phyloP scores from a whole-genome alignment of 2,113 vertebrate genomes.

The Tapirus terrestris region DNA sequence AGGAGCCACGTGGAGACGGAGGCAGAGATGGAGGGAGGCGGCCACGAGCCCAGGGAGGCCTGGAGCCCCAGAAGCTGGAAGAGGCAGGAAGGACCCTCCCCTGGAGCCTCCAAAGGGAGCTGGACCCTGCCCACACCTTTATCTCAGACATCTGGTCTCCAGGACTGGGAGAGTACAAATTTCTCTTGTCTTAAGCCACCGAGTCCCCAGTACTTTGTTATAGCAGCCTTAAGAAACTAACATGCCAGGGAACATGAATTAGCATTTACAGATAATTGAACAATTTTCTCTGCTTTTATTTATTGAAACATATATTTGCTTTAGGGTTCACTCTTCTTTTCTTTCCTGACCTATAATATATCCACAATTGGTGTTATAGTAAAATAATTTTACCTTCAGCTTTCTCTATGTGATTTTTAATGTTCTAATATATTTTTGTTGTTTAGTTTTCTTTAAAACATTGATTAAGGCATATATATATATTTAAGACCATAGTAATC shows the following conservation, averaged over 20 bases:
- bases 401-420: background rate
- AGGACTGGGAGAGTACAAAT: too few relatives aligned
- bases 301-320: background rate
- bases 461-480: background rate
- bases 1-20: background rate
- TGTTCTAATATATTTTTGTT: background rate
- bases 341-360: background rate
- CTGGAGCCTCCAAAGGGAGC: too few relatives aligned
- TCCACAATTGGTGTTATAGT: background rate
- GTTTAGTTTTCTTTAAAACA: background rate
- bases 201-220: background rate
- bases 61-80: background rate
- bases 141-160: too few relatives aligned
- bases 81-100: background rate
- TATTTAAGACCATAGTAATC: background rate
- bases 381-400: background rate
- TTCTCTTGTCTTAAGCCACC: too few relatives aligned
- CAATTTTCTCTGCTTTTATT: background rate
- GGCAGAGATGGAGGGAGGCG: rapidly evolving
- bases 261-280: background rate
- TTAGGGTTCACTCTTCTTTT: background rate
- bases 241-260: background rate
- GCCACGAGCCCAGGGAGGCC: rapidly evolving
- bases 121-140: too few relatives aligned
- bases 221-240: too few relatives aligned